phyloP scores from a whole-genome alignment of 2,888 invertebrate species.

The Eurois occulta region DNA sequence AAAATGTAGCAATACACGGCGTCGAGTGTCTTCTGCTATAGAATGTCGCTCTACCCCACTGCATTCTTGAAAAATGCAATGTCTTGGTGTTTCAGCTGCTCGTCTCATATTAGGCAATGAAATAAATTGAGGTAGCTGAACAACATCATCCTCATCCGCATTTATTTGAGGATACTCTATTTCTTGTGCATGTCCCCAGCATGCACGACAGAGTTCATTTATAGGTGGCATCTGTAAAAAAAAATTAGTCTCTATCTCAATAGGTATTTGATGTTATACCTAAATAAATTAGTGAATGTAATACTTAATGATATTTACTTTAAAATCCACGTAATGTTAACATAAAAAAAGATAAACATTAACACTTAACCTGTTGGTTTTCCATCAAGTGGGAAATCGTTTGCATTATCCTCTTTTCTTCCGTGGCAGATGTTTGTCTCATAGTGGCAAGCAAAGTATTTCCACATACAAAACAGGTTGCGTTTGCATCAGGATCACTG shows the following conservation, averaged over 20 bases:
- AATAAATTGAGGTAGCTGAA: background rate
- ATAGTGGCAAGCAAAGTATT: background rate
- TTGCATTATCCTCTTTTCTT: constrained; percentile 10
- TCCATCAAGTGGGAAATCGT: constrained; percentile 4
- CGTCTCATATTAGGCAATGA: constrained; percentile 9
- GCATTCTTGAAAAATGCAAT: constrained; percentile 18
- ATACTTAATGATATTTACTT: constrained; percentile 1
- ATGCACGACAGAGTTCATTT: constrained; percentile 5
- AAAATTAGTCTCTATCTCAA: background rate
- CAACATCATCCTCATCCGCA: background rate
- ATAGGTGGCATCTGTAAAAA: constrained; percentile 2
- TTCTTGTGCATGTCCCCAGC: constrained; percentile 17
- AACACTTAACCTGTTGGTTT: constrained; percentile 6
- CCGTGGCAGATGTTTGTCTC: constrained; percentile 17
- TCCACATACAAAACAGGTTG: constrained; percentile 5
- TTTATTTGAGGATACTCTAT: constrained; percentile 22
- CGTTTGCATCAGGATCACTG: constrained; percentile 1
- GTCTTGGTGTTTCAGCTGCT: constrained; percentile 1
- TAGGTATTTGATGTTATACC: background rate
- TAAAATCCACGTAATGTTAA: background rate
- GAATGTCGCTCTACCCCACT: constrained; percentile 16
- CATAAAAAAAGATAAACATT: background rate
- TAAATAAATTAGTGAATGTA: background rate
- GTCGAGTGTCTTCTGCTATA: constrained; percentile 19
- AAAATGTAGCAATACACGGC: constrained; percentile 2